Base-by-base conservation (phyloP, 1,140 invertebrate species). In the Pogonomyrmex californicus region DNA sequence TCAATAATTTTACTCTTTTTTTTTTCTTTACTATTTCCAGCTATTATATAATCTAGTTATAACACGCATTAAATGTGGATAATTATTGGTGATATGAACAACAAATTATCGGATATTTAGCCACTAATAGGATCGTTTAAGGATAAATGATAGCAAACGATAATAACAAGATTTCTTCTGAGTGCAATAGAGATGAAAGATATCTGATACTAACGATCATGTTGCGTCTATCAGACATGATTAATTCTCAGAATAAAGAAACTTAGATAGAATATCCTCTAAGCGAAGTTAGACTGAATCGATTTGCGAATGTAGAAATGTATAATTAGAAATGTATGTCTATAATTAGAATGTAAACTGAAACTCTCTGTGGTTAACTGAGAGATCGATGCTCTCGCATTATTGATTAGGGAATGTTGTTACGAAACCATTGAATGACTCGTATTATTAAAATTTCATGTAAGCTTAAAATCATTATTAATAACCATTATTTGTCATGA, bases 281-380 rank as follows among this genome's bases (percentile, higher is more conserved):
- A 23, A 12, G 60, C 7, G 9, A 47, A 47, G 68, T 49, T 41
- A 71, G 17, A 44, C 51, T n/a, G 14, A 71, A 82, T 44, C 51
- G 17, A 71, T 70, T 44, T 23, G 65, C 30, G 23, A 81, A 70
- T 47, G 49, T 47, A 17, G 38, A 70, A 82, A 71, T 82, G 78
- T 71, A 44, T 81, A 70, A 81, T 70, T 23, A 23, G 23, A 23
- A 23, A 23, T 23, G 23, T 23, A 23, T 23, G 23, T 23, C 23
- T 71, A 44, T 81, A 70, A 81, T 70, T 81, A 70, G 51, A 81
- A 66, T 14, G 60, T 62, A 47, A 77, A 54, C 62, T 38, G 51
- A 70, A 70, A 23, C 36, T 81, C 38, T 81, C 65, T 70, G 38
- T 58, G 51, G 14, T 82, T 44, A 82, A 71, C 38, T 38, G 6